phyloP scores from a whole-genome alignment of 1,140 invertebrate species.

The Zophobas morio region DNA sequence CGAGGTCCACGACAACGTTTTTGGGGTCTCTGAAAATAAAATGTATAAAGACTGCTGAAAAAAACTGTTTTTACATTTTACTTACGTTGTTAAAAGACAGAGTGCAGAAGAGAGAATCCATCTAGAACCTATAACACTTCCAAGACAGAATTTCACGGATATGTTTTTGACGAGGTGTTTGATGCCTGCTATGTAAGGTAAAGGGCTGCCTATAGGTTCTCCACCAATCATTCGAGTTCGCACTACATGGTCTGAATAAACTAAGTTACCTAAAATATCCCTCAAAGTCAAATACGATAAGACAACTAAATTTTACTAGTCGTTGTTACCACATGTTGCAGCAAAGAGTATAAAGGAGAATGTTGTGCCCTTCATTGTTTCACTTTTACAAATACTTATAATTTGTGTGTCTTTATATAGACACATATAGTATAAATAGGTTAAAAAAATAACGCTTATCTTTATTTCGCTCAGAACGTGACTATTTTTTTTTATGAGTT shows the following conservation, averaged over 20 bases:
- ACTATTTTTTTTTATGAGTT: no score
- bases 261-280: neutral
- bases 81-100: neutral
- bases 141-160: neutral
- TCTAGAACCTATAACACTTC: neutral
- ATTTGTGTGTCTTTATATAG: no score
- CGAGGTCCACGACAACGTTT: neutral
- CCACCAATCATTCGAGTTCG: conserved; percentile 6
- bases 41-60: neutral
- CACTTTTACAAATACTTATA: no score
- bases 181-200: neutral
- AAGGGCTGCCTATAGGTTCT: neutral
- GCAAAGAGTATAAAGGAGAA: no score
- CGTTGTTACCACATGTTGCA: no score
- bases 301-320: no score
- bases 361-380: no score
- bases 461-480: no score
- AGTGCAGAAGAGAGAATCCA: neutral
- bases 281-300: no score
- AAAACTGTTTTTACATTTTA: neutral
- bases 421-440: no score
- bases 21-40: neutral
- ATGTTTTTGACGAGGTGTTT: neutral
- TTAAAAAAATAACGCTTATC: no score
- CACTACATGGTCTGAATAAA: neutral